Percentiles rank a stretch among this genome's conserved stretches.
Evolutionary conservation across 2,888 invertebrate species (phyloP).

Genomic region (Crocallis elinguaria): DNA sequence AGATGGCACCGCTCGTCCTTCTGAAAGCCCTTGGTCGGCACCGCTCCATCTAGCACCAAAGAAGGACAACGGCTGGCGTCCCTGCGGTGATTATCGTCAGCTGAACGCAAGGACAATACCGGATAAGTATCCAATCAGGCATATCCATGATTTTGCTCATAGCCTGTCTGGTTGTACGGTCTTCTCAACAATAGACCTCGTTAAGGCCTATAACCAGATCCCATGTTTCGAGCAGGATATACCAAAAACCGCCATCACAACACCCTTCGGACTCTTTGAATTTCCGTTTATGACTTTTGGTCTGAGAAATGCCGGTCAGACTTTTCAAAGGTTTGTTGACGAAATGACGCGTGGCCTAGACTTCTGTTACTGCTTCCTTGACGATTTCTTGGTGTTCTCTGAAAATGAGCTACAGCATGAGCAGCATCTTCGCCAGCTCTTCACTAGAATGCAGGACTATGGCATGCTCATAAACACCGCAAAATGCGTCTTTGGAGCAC

Average conservation of each 20-base stretch:
- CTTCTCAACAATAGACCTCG: neutral
- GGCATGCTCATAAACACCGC: too few relatives aligned
- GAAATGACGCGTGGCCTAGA: too few relatives aligned
- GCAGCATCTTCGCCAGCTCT: too few relatives aligned
- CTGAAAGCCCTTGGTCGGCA: slow-evolving; percentile 4
- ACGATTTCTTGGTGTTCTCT: too few relatives aligned
- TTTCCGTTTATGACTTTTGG: neutral
- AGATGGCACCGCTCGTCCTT: slow-evolving; percentile 7
- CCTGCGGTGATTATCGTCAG: slow-evolving; percentile 54
- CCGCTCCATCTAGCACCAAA: slow-evolving; percentile 53
- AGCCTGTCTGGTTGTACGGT: slow-evolving; percentile 4
- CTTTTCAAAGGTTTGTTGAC: too few relatives aligned
- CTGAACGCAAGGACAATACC: slow-evolving; percentile 29
- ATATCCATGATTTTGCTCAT: slow-evolving; percentile 7
- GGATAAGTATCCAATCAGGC: slow-evolving; percentile 45
- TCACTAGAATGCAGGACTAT: too few relatives aligned
- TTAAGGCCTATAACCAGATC: neutral
- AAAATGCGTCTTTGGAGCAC: too few relatives aligned
- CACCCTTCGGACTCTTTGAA: too few relatives aligned
- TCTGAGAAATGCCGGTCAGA: neutral
- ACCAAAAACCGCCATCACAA: neutral
- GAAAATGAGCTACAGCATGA: too few relatives aligned
- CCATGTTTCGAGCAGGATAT: neutral
- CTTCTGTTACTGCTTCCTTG: too few relatives aligned
- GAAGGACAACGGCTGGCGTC: slow-evolving; percentile 46